Evolutionary conservation across 2,888 invertebrate species (phyloP).

Genomic region (Sarcophaga rosellei): DNA sequence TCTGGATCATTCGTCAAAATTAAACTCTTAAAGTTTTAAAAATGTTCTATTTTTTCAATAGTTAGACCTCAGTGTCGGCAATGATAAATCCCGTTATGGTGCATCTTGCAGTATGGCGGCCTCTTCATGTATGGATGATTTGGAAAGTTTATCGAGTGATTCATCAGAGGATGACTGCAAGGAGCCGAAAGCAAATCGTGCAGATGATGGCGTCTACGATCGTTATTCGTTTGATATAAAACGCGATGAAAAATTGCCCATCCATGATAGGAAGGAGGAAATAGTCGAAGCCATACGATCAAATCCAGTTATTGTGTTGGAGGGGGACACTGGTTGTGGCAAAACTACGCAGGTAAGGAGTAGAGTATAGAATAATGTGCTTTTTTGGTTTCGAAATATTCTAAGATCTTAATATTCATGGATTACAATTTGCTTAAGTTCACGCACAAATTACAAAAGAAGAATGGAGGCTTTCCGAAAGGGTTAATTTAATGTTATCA

Average conservation of each 20-base stretch:
- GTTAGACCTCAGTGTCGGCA: constrained; percentile 31
- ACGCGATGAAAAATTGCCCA: constrained; percentile 76
- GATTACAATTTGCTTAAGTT: no score
- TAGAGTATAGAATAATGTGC: background rate
- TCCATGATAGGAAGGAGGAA: constrained; percentile 80
- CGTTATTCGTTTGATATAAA: constrained; percentile 76
- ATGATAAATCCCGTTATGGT: constrained; percentile 55
- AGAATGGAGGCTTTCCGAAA: no score
- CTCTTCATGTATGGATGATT: constrained; percentile 72
- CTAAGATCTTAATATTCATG: no score
- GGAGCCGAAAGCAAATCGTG: constrained; percentile 54
- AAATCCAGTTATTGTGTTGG: constrained; percentile 89
- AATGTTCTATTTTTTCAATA: background rate
- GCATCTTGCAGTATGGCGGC: constrained; percentile 57
- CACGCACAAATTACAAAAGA: no score
- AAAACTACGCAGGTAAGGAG: constrained; percentile 90
- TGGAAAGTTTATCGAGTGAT: constrained; percentile 75
- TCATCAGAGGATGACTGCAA: constrained; percentile 59
- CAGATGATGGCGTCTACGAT: constrained; percentile 74
- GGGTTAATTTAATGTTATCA: no score
- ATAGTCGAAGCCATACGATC: constrained; percentile 85
- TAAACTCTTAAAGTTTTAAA: background rate
- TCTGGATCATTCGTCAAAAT: background rate
- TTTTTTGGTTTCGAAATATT: background rate
- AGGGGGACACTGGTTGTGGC: constrained; percentile 97